These are phyloP conservation scores for Lucifuga dentata DNA, from an alignment of 2,113 vertebrate species.

Conservation along the genomic window DNA sequence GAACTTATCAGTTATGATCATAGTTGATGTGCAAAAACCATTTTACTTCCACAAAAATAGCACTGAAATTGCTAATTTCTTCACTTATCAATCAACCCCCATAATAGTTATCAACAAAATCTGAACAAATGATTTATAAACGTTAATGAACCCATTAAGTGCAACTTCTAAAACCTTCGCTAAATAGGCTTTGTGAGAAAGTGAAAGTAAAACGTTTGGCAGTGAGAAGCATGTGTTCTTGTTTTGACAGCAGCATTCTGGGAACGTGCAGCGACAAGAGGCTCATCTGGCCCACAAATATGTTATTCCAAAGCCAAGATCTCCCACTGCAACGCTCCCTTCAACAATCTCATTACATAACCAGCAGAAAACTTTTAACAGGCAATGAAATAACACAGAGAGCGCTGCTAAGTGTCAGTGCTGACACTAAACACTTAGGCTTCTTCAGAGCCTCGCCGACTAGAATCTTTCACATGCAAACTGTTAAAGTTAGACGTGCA, in stretches of 20 bases:
- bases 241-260: slow-evolving; percentile 16
- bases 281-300: slow-evolving; percentile 29
- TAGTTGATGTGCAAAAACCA: too few relatives aligned
- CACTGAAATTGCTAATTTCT: too few relatives aligned
- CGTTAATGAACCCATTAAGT: too few relatives aligned
- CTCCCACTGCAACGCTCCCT: slow-evolving; percentile 29
- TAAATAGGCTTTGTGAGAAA: too few relatives aligned
- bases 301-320: slow-evolving; percentile 42
- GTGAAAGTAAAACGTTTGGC: too few relatives aligned
- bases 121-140: too few relatives aligned
- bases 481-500: slow-evolving; percentile 17
- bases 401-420: slow-evolving; percentile 35
- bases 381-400: slow-evolving; percentile 41
- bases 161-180: too few relatives aligned
- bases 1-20: too few relatives aligned
- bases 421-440: slow-evolving; percentile 51
- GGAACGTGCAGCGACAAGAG: slow-evolving; percentile 19
- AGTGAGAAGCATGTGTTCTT: slow-evolving; percentile 10
- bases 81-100: too few relatives aligned
- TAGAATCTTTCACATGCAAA: slow-evolving; percentile 3
- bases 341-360: slow-evolving; percentile 17
- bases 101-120: too few relatives aligned
- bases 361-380: slow-evolving; percentile 6
- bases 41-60: too few relatives aligned
- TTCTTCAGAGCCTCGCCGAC: not conserved